Base-by-base conservation (phyloP, 2,888 invertebrate genomes). In the Agrilus mali region DNA sequence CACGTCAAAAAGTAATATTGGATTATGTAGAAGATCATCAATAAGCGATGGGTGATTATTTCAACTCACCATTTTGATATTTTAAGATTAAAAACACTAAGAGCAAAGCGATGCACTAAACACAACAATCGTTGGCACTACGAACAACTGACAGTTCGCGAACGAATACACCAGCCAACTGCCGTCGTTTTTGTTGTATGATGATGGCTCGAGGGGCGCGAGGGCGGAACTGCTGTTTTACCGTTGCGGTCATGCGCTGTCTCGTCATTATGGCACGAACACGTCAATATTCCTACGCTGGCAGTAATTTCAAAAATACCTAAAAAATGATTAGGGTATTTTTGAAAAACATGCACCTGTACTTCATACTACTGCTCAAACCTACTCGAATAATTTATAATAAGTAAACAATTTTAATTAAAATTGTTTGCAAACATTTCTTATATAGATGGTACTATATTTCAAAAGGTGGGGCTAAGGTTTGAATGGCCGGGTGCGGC, bases 401-500 rank as follows among this genome's bases (percentile, higher is more conserved):
- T 4, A 39, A 33, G 42, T 47, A 36, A 27, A 35, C 34, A 14
- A 22, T 36, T 37, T 33, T 10, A 36, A 15, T 7, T 22, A 8
- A 17, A 22, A 27, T 27, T 12, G 6, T 4, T 13, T 14, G 2
- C 1, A 35, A 7, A 16, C 4, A 22, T 10, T 7, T 41, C 13
- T 36, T 41, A 5, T 5, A 2, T 17, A 7, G 10, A 22, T 2
- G 35, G 47, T 32, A 42, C 48, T 77, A 75, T 68, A 75, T 75
- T 69, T 71, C 69, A 69, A 65, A 53, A 74, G 73, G 75, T 70
- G 74, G 70, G 69, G 70, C 72, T 72, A 73, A 51, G 50, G 49
- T 36, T 33, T 46, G 71, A 73, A 67, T 67, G 54, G 73, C 70
- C 74, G 79, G 78, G 78, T 74, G 80, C 78, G 77, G 76, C 78